Conservation (phyloP, 2,797 vertebrate genomes). For the Gymnopithys bicolor region DNA sequence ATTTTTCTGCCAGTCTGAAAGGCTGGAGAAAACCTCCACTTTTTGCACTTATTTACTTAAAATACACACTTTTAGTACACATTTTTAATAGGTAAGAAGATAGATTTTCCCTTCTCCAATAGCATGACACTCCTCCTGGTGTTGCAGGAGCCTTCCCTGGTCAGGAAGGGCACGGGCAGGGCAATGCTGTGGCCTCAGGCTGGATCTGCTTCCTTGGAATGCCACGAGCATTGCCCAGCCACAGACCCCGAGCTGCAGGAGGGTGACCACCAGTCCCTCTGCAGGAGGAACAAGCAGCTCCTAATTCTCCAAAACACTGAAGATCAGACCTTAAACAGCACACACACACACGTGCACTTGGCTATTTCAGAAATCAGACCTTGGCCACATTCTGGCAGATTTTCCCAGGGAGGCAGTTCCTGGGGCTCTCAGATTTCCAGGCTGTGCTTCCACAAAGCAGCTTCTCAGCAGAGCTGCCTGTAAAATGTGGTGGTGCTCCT, state of each 20-base stretch:
- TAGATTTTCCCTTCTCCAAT: background rate
- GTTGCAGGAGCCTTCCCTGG: background rate
- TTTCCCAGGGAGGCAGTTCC: background rate
- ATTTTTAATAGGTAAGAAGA: background rate
- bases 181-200: background rate
- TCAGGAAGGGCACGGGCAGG: background rate
- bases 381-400: background rate
- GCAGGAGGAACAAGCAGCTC: background rate
- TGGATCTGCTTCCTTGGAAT: background rate
- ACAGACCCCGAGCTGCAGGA: background rate
- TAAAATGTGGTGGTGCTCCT: background rate
- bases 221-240: background rate
- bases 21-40: background rate
- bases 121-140: background rate
- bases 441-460: background rate
- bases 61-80: background rate
- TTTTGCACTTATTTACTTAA: background rate
- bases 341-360: accelerated
- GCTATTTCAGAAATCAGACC: background rate
- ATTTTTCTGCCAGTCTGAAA: background rate
- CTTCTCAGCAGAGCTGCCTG: background rate
- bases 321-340: background rate
- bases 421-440: background rate
- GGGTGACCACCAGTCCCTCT: background rate
- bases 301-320: background rate